These are phyloP conservation scores for Digitonthophagus gazella DNA, from an alignment of 2,888 invertebrate genomes.

Conservation along the genomic window DNA sequence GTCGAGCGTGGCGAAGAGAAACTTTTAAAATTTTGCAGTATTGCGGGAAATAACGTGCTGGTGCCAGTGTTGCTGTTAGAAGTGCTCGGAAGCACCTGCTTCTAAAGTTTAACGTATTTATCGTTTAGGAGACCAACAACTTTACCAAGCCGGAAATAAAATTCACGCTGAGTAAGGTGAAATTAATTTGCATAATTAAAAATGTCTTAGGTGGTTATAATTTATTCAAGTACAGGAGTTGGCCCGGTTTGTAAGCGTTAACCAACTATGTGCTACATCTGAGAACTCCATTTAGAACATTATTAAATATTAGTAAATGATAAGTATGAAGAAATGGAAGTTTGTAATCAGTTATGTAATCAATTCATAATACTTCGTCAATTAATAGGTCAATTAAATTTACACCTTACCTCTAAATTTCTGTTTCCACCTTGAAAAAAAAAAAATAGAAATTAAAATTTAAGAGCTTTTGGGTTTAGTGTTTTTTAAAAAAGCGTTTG, in stretches of 20 bases:
- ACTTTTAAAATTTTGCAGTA: neutral
- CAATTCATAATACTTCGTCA: too few relatives aligned
- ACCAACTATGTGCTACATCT: neutral
- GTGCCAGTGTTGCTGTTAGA: neutral
- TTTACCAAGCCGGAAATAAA: neutral
- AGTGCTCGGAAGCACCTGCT: constrained; percentile 8
- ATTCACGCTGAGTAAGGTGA: neutral
- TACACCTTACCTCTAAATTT: too few relatives aligned
- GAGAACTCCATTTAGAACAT: neutral
- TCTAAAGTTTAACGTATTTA: constrained; percentile 14
- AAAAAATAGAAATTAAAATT: too few relatives aligned
- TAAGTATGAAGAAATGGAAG: too few relatives aligned
- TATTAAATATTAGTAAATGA: too few relatives aligned
- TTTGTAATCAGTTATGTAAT: too few relatives aligned
- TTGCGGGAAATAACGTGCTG: neutral
- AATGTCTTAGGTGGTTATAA: neutral
- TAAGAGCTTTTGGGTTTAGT: too few relatives aligned
- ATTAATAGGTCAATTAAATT: too few relatives aligned
- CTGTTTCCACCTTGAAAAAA: too few relatives aligned
- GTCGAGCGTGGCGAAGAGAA: neutral
- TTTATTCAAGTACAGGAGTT: neutral
- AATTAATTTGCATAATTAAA: constrained; percentile 14
- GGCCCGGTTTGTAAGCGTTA: neutral
- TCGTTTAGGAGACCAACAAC: constrained; percentile 4
- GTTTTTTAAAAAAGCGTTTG: too few relatives aligned